These are phyloP conservation scores for Cyclophora albipunctata DNA, from an alignment of 2,888 invertebrate species.

Conservation along the genomic window DNA sequence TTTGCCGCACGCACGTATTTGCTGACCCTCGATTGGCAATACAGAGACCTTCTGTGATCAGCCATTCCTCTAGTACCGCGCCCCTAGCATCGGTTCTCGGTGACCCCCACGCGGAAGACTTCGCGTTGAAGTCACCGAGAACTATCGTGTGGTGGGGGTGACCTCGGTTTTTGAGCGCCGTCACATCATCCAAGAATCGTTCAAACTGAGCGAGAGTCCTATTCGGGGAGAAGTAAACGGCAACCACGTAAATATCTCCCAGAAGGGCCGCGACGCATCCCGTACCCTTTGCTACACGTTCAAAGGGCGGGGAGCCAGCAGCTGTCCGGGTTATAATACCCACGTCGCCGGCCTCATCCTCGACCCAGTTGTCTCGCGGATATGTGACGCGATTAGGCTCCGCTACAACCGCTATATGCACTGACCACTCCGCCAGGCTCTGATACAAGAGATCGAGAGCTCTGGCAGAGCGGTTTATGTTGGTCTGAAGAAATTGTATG, in stretches of 20 bases:
- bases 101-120: conserved; percentile 15
- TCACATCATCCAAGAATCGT: background rate
- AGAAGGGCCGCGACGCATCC: conserved; percentile 9
- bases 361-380: background rate
- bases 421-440: conserved; percentile 5
- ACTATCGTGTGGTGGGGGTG: conserved; percentile 1
- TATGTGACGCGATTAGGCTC: background rate
- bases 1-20: background rate
- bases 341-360: background rate
- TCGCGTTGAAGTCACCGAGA: conserved; percentile 14
- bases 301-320: conserved; percentile 3
- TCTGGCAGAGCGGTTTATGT: background rate
- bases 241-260: background rate
- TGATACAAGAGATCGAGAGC: conserved; percentile 8
- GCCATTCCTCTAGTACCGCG: background rate
- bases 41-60: background rate
- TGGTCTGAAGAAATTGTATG: background rate
- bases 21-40: background rate
- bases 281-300: background rate
- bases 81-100: background rate
- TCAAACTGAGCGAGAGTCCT: background rate
- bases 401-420: conserved; percentile 2
- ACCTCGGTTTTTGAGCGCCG: background rate
- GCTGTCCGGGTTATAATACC: background rate
- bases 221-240: background rate